Evolutionary conservation across 2,888 invertebrate species (phyloP), one percentile per base, ranked within the genome.

Genomic region (Ecliptopera silaceata): DNA sequence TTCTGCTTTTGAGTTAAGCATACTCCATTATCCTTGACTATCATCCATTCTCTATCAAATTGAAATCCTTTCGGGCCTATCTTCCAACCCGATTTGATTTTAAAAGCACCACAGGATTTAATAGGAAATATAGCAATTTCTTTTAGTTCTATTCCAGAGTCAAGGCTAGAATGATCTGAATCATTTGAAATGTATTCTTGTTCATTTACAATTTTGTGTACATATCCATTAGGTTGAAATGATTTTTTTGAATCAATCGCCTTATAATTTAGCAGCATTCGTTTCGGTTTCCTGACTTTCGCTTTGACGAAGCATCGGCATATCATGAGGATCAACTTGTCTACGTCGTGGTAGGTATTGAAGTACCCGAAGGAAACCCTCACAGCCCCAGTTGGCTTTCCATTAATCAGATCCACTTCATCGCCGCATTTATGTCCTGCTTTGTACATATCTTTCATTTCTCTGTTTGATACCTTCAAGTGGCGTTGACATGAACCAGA

Each of bases 31-130:
- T 94, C 93, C 70, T 95, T 96, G 5, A 97, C 93, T 59, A 99
- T 95, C 97, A 98, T 97, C 98, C 98, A 99, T 74, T 96, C 94
- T 65, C 99, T 93, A 83, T 99, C 99, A 80, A 95, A 97, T 72
- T 95, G 92, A 29, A 99, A 92, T 0, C 99, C 99, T 71, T 94
- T 94, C 0, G 84, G 71, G 10, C 94, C 95, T 51, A 98, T 82
- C 56, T 92, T 89, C 98, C 98, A 98, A 5, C 90, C 80, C 8
- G 81, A 73, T 29, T 74, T 72, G 20, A 96, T 93, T 86, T 95
- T 93, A 72, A 95, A 95, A 5, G 95, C 94, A 0, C 94, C 97
- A 83, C 98, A 98, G 0, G 98, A 98, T 88, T 98, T 98, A 4
- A 98, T 92, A 0, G 98, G 98, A 80, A 96, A 98, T 43, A 98